Conservation (phyloP, 1,140 invertebrate genomes). For the Idris sp. region DNA sequence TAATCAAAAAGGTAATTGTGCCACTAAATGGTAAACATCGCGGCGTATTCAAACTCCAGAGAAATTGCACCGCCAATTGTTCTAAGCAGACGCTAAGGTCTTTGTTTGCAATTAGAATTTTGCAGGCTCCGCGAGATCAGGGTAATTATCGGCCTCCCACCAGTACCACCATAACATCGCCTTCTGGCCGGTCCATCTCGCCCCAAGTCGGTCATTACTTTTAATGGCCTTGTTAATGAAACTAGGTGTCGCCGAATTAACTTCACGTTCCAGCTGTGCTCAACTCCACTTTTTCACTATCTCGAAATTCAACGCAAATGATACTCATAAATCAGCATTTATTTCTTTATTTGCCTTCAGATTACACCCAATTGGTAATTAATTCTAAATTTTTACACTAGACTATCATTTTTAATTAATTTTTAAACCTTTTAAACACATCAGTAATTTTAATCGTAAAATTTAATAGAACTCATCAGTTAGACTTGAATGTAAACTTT, state of each 20-base stretch:
- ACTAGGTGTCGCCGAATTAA: slow-evolving; percentile 78
- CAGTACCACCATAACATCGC: slow-evolving; percentile 29
- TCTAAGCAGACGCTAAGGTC: slow-evolving; percentile 60
- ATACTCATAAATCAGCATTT: neutral
- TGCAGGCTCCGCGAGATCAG: slow-evolving; percentile 62
- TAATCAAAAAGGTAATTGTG: slow-evolving; percentile 57
- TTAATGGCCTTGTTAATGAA: slow-evolving; percentile 79
- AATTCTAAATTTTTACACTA: too few species aligned
- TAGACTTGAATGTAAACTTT: too few species aligned
- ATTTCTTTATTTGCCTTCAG: too few species aligned
- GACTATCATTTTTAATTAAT: too few species aligned
- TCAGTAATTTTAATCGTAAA: too few species aligned
- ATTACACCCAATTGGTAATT: too few species aligned
- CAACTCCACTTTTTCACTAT: slow-evolving; percentile 59
- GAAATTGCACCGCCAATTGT: slow-evolving; percentile 56
- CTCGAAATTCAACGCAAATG: too few species aligned
- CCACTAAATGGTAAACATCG: slow-evolving; percentile 66
- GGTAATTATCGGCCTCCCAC: slow-evolving; percentile 38
- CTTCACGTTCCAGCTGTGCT: slow-evolving; percentile 75
- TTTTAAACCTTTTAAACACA: too few species aligned
- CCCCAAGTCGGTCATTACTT: slow-evolving; percentile 76
- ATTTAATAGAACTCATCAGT: too few species aligned
- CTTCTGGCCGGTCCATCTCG: slow-evolving; percentile 63
- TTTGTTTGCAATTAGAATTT: slow-evolving; percentile 74
- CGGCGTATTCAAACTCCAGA: slow-evolving; percentile 60